Percentiles rank a stretch among this genome's conserved stretches.
Conservation (phyloP, 2,888 invertebrate genomes). For the Oasisia sp. region DNA sequence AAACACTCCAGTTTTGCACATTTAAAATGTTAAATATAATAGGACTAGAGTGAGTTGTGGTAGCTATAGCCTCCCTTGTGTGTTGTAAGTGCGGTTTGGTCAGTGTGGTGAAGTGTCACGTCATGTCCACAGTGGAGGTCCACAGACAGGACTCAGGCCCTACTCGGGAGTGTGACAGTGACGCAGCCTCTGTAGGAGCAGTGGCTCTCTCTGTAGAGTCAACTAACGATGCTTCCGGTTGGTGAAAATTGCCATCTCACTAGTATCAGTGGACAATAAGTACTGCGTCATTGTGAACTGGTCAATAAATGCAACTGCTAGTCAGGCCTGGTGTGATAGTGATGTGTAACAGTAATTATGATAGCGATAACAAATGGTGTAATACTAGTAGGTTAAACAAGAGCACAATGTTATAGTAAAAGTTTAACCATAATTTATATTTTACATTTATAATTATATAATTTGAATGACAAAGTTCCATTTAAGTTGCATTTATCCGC, state of each 20-base stretch:
- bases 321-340: too few species aligned
- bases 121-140: background rate
- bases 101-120: background rate
- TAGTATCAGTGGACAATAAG: background rate
- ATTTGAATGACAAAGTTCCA: too few species aligned
- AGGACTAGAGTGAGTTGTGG: background rate
- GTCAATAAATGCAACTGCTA: background rate
- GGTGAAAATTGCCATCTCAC: background rate
- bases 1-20: too few species aligned
- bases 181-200: background rate
- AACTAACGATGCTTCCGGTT: background rate
- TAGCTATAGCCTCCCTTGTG: background rate
- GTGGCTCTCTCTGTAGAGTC: background rate
- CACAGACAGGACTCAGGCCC: background rate
- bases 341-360: too few species aligned
- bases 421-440: too few species aligned
- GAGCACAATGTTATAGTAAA: too few species aligned
- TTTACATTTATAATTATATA: too few species aligned
- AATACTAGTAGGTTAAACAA: too few species aligned
- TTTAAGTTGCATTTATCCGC: too few species aligned
- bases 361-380: too few species aligned
- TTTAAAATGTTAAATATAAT: background rate
- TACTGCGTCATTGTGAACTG: background rate
- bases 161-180: background rate
- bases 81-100: background rate